Evolutionary conservation across 1,140 invertebrate genomes (phyloP).

Genomic region (Nymphalis io): DNA sequence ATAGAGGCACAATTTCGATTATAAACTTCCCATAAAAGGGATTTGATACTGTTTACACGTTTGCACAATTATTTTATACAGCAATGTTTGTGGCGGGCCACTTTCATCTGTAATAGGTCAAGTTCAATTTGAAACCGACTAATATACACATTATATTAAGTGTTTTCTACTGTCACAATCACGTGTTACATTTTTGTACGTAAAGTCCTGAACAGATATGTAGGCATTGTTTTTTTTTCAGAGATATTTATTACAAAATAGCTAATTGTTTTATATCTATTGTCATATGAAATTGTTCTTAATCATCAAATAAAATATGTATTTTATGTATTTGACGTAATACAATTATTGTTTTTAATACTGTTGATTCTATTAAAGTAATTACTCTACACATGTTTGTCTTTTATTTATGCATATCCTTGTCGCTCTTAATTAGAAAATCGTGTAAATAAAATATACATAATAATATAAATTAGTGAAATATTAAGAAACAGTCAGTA

Average conservation of each 20-base stretch:
- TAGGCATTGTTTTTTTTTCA: not conserved
- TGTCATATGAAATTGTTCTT: not conserved
- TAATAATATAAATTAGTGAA: not conserved
- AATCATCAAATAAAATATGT: not conserved
- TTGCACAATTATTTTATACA: conserved; percentile 34
- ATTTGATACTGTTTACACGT: conserved; percentile 26
- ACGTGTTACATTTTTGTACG: conserved; percentile 29
- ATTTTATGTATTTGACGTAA: not conserved
- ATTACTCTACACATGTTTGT: not conserved
- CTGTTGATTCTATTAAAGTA: conserved; percentile 6
- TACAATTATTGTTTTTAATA: not conserved
- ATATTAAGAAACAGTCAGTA: not conserved
- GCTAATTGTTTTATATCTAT: not conserved
- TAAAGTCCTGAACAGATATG: conserved; percentile 11
- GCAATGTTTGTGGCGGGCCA: conserved; percentile 34
- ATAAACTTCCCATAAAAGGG: conserved; percentile 20
- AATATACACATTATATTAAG: conserved; percentile 24
- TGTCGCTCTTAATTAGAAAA: too few relatives aligned
- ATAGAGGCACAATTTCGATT: conserved; percentile 32
- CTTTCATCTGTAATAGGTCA: conserved; percentile 20
- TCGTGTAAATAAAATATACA: not conserved
- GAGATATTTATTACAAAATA: not conserved
- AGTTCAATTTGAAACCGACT: conserved; percentile 23
- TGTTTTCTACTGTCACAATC: conserved; percentile 28
- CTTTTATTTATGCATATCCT: not conserved